These are phyloP conservation scores for Embiotoca jacksoni DNA, from an alignment of 2,113 vertebrate species.

Conservation along the genomic window DNA sequence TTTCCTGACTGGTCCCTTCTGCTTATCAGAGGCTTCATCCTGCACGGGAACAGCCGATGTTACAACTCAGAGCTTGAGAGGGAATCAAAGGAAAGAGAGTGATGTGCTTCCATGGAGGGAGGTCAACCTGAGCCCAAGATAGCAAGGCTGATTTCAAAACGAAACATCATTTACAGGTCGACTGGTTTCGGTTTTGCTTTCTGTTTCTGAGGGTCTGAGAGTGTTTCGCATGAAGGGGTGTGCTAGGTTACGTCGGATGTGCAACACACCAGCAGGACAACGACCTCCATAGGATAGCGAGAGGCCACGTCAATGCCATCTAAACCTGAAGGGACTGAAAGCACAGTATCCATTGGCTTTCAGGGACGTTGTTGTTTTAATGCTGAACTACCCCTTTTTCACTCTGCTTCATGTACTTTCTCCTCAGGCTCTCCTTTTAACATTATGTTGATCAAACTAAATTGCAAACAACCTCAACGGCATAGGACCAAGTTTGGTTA, in stretches of 20 bases:
- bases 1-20: background rate
- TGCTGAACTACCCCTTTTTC: conserved; percentile 17
- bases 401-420: conserved; percentile 1
- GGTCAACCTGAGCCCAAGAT: conserved; percentile 37
- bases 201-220: background rate
- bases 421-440: conserved; percentile 6
- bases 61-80: background rate
- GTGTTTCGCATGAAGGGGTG: conserved; percentile 25
- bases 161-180: conserved; percentile 51
- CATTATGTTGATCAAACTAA: conserved; percentile 40
- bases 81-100: conserved; percentile 9
- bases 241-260: conserved; percentile 9
- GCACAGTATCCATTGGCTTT: conserved; percentile 51
- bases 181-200: conserved; percentile 14
- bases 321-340: conserved; percentile 18
- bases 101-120: conserved; percentile 9
- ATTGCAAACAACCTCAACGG: conserved; percentile 17
- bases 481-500: background rate
- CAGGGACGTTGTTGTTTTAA: background rate
- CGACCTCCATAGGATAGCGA: conserved; percentile 31
- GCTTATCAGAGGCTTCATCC: conserved; percentile 21
- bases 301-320: conserved; percentile 4
- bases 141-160: conserved; percentile 37
- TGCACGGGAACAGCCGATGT: conserved; percentile 25
- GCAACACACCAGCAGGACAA: conserved; percentile 48